These are phyloP conservation scores for Elgaria multicarinata DNA, from an alignment of 2,113 vertebrate genomes.

Conservation along the genomic window DNA sequence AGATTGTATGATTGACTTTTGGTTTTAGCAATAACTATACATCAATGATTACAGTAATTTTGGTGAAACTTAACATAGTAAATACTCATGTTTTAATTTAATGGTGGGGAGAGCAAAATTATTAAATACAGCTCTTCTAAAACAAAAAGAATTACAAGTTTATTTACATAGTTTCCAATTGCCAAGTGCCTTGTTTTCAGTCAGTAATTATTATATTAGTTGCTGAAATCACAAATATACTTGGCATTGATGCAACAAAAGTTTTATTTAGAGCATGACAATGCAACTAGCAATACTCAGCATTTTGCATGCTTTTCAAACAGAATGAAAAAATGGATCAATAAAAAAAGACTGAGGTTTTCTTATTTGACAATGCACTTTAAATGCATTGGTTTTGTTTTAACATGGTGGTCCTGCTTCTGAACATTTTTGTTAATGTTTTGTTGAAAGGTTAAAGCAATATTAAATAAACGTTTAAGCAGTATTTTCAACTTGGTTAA, in stretches of 20 bases:
- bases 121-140: constrained; percentile 9
- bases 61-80: background rate
- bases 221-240: background rate
- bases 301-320: background rate
- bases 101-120: background rate
- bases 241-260: constrained; percentile 6
- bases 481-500: background rate
- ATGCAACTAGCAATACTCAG: background rate
- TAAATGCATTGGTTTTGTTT: background rate
- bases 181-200: constrained; percentile 25
- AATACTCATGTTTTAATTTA: constrained; percentile 24
- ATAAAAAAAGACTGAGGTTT: background rate
- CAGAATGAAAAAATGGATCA: background rate
- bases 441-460: background rate
- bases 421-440: background rate
- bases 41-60: constrained; percentile 22
- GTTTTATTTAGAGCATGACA: constrained; percentile 10
- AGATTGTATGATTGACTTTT: background rate
- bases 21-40: constrained; percentile 12
- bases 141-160: constrained; percentile 29
- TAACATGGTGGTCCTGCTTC: background rate
- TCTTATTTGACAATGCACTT: background rate
- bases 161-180: constrained; percentile 22
- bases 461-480: background rate
- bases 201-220: background rate